Conservation (phyloP, 2,113 vertebrate species). For the Hippoglossus stenolepis region DNA sequence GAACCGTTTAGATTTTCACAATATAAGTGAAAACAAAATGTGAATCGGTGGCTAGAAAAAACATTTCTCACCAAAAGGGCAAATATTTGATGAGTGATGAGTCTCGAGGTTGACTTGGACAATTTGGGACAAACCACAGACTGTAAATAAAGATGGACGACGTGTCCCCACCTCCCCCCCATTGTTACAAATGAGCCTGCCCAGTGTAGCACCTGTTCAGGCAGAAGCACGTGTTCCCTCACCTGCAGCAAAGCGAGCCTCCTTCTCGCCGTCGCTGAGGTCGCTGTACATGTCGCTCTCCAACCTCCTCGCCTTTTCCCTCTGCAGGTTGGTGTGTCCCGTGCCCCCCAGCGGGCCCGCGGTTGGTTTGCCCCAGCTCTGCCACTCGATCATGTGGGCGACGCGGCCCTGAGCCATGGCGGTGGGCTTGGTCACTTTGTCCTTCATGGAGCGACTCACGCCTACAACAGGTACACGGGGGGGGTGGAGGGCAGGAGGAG, state of each 20-base stretch:
- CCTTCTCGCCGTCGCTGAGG: constrained; percentile 97
- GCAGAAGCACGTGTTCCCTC: constrained; percentile 1
- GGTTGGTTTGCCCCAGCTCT: constrained; percentile 92
- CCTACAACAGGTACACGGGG: constrained; percentile 76
- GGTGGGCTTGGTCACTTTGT: constrained; percentile 98
- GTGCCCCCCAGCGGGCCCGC: constrained; percentile 73
- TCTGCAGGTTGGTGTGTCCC: constrained; percentile 85
- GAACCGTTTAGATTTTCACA: too few species aligned
- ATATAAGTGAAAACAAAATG: too few species aligned
- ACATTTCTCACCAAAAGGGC: too few species aligned
- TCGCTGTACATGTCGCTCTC: constrained; percentile 95
- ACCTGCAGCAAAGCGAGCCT: constrained; percentile 97
- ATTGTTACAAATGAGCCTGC: too few species aligned
- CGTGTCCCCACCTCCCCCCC: too few species aligned
- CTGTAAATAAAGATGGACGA: too few species aligned
- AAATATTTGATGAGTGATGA: too few species aligned
- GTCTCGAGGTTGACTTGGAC: too few species aligned
- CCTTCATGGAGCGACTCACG: constrained; percentile 95
- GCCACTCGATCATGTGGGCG: constrained; percentile 99
- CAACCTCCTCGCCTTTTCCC: constrained; percentile 88
- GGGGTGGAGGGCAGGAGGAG: neutral
- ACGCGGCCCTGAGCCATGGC: constrained; percentile 96
- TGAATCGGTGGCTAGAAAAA: too few species aligned
- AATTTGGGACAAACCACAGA: too few species aligned
- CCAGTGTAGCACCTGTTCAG: too few species aligned